These are phyloP conservation scores for Nyctalus aviator DNA, from an alignment of 2,797 vertebrate genomes.

Conservation along the genomic window DNA sequence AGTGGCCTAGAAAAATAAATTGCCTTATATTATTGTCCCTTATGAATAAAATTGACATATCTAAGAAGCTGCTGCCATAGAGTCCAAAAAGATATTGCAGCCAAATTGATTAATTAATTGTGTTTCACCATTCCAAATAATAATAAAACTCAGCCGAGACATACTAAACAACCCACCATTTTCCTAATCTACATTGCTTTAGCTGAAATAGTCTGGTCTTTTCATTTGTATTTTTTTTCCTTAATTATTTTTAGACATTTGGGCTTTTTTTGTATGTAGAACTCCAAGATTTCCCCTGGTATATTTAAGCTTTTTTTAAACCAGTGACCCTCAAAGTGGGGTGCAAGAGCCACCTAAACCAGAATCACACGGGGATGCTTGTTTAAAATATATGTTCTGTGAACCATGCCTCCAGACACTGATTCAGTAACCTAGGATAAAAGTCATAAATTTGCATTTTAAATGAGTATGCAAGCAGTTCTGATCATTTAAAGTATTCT, in stretches of 20 bases:
- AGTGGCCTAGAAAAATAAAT: slow-evolving; percentile 68
- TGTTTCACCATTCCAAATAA: slow-evolving; percentile 53
- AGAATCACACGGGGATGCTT: not conserved
- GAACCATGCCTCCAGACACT: not conserved
- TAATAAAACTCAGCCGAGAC: slow-evolving; percentile 21
- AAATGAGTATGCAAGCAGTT: not conserved
- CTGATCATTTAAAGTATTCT: not conserved
- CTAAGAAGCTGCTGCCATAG: slow-evolving; percentile 48
- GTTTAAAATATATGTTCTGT: not conserved
- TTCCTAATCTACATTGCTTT: slow-evolving; percentile 32
- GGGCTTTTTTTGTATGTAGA: not conserved
- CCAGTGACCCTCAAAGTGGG: slow-evolving; percentile 5
- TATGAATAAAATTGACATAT: slow-evolving; percentile 68
- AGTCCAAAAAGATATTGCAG: slow-evolving; percentile 33
- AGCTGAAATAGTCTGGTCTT: not conserved
- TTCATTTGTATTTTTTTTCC: slow-evolving; percentile 56
- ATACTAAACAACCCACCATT: slow-evolving; percentile 40
- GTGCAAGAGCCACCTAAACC: not conserved
- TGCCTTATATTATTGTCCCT: slow-evolving; percentile 55
- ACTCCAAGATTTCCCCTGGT: not conserved
- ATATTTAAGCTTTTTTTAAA: slow-evolving; percentile 46
- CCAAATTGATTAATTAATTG: slow-evolving; percentile 62
- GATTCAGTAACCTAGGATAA: not conserved
- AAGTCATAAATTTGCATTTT: not conserved
- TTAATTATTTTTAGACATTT: slow-evolving; percentile 31